Percentiles rank a stretch among this genome's conserved stretches.
Conservation (phyloP, 2,888 invertebrate genomes). For the Sabellastarte sp. region DNA sequence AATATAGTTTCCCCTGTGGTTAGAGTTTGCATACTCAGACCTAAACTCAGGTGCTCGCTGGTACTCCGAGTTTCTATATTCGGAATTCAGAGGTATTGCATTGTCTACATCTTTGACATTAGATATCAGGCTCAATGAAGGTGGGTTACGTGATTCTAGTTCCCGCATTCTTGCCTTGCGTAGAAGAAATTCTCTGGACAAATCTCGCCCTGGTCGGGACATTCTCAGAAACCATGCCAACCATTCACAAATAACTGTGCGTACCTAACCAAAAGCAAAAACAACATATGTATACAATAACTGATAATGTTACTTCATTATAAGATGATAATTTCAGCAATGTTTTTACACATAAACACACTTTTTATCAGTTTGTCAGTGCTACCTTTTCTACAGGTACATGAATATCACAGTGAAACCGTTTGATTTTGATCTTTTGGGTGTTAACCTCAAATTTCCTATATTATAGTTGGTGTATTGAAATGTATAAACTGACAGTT, state of each 20-base stretch:
- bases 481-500: too few species aligned
- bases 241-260: constrained; percentile 34
- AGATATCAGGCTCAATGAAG: constrained; percentile 33
- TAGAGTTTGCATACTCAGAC: neutral
- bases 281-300: too few species aligned
- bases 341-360: too few species aligned
- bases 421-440: too few species aligned
- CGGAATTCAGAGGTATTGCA: constrained; percentile 28
- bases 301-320: too few species aligned
- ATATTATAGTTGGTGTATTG: too few species aligned
- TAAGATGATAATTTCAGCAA: too few species aligned
- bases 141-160: constrained; percentile 30
- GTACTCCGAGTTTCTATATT: constrained; percentile 5
- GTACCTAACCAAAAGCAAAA: too few species aligned
- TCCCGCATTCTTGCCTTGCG: constrained; percentile 34
- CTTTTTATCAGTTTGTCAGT: too few species aligned
- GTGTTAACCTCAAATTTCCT: too few species aligned
- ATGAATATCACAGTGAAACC: too few species aligned
- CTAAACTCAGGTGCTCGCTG: constrained; percentile 11
- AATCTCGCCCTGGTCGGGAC: constrained; percentile 32
- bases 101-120: constrained; percentile 37
- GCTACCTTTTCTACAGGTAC: too few species aligned
- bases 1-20: neutral
- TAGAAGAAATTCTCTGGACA: constrained; percentile 32
- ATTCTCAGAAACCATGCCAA: constrained; percentile 34